Conservation (phyloP, 2,797 vertebrate species). For the Sus cebifrons region DNA sequence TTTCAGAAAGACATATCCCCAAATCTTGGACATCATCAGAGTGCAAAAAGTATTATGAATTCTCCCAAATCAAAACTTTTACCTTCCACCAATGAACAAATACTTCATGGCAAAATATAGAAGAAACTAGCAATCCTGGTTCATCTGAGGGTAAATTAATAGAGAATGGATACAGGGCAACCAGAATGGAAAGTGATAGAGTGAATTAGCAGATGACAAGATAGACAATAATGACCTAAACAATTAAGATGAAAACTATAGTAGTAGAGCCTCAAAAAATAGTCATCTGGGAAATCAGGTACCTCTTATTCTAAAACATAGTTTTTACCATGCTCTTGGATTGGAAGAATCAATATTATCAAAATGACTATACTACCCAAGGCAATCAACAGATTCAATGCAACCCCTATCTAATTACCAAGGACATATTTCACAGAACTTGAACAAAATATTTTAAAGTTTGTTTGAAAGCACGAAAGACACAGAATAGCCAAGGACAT, state of each 20-base stretch:
- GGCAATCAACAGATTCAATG: too few species aligned
- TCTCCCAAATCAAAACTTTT: neutral
- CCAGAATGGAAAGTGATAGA: neutral
- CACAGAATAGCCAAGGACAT: too few species aligned
- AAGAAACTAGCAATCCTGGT: neutral
- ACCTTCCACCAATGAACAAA: neutral
- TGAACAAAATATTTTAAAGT: too few species aligned
- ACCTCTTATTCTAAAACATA: neutral
- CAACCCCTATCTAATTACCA: too few species aligned
- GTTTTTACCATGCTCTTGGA: neutral
- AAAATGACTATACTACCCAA: too few species aligned
- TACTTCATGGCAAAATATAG: neutral
- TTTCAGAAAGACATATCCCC: constrained; percentile 17
- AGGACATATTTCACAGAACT: too few species aligned
- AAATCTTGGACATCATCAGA: neutral
- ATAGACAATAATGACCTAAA: neutral
- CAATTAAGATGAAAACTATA: neutral
- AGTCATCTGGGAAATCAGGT: neutral
- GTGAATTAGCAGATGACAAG: neutral
- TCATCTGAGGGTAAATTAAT: neutral
- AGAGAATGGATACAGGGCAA: neutral
- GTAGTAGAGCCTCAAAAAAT: neutral
- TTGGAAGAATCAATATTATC: too few species aligned
- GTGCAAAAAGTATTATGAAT: neutral
- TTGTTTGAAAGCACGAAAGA: too few species aligned